Conservation (phyloP, 2,797 vertebrate species). For the Halcyon smyrnensis region DNA sequence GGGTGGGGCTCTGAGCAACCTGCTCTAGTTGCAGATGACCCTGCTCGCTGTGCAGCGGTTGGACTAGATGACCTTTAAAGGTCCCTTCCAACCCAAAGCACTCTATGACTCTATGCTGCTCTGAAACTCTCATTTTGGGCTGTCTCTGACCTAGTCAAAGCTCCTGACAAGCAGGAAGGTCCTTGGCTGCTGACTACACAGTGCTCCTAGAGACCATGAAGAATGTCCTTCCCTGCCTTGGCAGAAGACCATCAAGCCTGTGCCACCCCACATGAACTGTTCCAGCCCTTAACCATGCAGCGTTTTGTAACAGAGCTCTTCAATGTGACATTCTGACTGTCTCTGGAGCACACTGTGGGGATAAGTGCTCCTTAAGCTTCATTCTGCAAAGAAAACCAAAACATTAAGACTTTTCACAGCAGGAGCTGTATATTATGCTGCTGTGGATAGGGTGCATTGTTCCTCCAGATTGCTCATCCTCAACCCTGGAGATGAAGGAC, state of each 20-base stretch:
- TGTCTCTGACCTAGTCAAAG: background rate
- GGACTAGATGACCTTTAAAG: too few relatives aligned
- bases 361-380: background rate
- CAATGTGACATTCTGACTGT: background rate
- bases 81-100: background rate
- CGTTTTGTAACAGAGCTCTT: background rate
- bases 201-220: background rate
- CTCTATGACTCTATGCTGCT: background rate
- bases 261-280: background rate
- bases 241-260: background rate
- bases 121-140: background rate
- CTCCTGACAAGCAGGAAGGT: background rate
- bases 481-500: fast-evolving
- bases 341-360: background rate
- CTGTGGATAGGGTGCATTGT: background rate
- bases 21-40: background rate
- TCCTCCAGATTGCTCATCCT: background rate
- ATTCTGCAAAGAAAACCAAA: background rate
- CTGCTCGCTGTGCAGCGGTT: too few relatives aligned
- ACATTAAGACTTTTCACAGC: background rate
- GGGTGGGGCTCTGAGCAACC: background rate
- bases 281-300: background rate
- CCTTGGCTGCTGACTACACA: background rate
- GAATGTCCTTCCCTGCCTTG: background rate
- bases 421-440: background rate